These are phyloP conservation scores for Athalia circularis DNA, from an alignment of 2,888 invertebrate genomes.

Conservation along the genomic window DNA sequence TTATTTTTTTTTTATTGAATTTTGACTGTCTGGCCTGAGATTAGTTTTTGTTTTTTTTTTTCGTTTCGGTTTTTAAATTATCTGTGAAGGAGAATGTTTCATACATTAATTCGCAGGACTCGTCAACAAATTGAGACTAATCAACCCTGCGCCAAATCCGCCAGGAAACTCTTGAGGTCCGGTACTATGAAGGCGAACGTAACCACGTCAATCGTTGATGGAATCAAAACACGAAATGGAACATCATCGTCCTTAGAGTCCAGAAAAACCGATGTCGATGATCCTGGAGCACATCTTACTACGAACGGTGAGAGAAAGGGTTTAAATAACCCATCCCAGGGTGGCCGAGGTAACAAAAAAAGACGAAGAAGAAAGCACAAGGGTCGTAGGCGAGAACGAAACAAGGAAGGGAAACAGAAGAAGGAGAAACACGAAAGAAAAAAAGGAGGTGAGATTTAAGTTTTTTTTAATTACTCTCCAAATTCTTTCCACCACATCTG, in stretches of 20 bases:
- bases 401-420: constrained; percentile 63
- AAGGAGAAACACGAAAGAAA: constrained; percentile 64
- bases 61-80: no score
- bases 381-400: constrained; percentile 57
- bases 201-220: constrained; percentile 60
- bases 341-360: constrained; percentile 65
- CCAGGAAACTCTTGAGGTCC: constrained; percentile 62
- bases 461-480: neutral
- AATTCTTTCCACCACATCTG: constrained; percentile 1
- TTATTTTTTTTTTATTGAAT: neutral
- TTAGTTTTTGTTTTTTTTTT: neutral
- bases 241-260: constrained; percentile 54
- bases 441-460: constrained; percentile 55
- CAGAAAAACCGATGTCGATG: constrained; percentile 57
- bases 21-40: neutral
- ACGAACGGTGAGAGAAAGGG: constrained; percentile 60
- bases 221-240: constrained; percentile 53
- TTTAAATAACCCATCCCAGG: constrained; percentile 59
- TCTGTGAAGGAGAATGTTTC: no score
- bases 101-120: constrained; percentile 55
- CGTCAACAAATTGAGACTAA: constrained; percentile 64
- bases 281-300: constrained; percentile 40
- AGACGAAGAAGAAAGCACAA: constrained; percentile 56
- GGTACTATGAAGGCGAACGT: constrained; percentile 63
- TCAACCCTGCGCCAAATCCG: constrained; percentile 65